These are phyloP conservation scores for Muscicapa adusta DNA, from an alignment of 2,113 vertebrate genomes.

Conservation along the genomic window DNA sequence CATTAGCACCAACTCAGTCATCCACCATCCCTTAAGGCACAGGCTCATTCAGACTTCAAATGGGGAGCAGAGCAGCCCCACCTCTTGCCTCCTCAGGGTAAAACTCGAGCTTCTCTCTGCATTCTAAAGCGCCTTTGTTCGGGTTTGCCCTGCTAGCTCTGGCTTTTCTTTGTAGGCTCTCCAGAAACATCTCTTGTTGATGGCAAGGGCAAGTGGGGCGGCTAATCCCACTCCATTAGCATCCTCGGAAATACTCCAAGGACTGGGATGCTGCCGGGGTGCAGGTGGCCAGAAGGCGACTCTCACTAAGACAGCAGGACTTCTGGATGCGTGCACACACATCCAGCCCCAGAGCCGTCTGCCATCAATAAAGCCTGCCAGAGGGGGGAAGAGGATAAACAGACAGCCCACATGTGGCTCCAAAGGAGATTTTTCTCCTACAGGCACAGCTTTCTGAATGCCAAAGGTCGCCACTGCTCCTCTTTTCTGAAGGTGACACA, in stretches of 20 bases:
- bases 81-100: neutral
- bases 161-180: constrained; percentile 15
- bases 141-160: neutral
- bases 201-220: neutral
- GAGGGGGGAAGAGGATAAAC: neutral
- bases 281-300: neutral
- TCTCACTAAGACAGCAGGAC: neutral
- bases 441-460: neutral
- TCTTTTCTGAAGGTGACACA: neutral
- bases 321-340: neutral
- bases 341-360: neutral
- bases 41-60: neutral
- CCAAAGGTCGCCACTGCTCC: neutral
- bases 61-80: neutral
- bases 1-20: neutral
- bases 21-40: neutral
- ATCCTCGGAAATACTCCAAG: constrained; percentile 14
- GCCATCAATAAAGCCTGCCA: neutral
- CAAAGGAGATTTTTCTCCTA: neutral
- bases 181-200: neutral
- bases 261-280: neutral
- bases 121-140: constrained; percentile 31
- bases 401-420: neutral
- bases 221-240: constrained; percentile 27
- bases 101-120: neutral